These are phyloP conservation scores for Euplagia quadripunctaria DNA, from an alignment of 2,888 invertebrate genomes.

Conservation along the genomic window DNA sequence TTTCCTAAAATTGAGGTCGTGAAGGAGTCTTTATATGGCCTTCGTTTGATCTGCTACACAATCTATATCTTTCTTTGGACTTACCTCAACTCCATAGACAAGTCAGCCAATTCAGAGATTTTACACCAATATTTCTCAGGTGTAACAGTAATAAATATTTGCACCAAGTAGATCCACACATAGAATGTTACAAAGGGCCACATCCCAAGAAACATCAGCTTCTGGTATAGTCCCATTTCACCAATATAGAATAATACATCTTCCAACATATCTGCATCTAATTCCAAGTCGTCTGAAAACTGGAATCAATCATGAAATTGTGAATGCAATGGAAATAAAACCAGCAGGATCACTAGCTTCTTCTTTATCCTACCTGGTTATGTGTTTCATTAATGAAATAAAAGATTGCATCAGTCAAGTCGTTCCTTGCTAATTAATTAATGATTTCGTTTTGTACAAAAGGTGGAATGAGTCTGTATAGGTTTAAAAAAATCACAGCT, in stretches of 20 bases:
- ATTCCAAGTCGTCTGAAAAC: neutral
- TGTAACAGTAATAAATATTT: constrained; percentile 77
- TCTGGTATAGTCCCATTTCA: constrained; percentile 74
- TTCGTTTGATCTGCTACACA: neutral
- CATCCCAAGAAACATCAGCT: constrained; percentile 70
- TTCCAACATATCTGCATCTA: constrained; percentile 60
- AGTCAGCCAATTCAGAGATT: constrained; percentile 66
- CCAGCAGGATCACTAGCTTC: neutral
- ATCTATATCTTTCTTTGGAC: neutral
- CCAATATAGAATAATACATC: constrained; percentile 67
- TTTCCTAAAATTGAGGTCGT: neutral
- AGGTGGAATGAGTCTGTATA: no score
- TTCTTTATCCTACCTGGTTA: no score
- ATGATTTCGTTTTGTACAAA: no score
- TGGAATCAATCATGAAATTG: neutral
- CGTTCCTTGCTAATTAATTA: no score
- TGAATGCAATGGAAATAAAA: neutral
- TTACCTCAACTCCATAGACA: constrained; percentile 68
- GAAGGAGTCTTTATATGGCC: neutral
- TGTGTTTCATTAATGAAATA: no score
- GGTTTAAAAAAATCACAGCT: no score
- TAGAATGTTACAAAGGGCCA: constrained; percentile 72
- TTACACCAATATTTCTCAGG: constrained; percentile 75
- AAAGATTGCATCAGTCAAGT: no score
- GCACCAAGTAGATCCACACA: constrained; percentile 75